A percentile compares a stretch with the other conserved stretches of the same genome.
Evolutionary conservation across 2,888 invertebrate genomes (phyloP).

Genomic region (Diplazon laetatorius): DNA sequence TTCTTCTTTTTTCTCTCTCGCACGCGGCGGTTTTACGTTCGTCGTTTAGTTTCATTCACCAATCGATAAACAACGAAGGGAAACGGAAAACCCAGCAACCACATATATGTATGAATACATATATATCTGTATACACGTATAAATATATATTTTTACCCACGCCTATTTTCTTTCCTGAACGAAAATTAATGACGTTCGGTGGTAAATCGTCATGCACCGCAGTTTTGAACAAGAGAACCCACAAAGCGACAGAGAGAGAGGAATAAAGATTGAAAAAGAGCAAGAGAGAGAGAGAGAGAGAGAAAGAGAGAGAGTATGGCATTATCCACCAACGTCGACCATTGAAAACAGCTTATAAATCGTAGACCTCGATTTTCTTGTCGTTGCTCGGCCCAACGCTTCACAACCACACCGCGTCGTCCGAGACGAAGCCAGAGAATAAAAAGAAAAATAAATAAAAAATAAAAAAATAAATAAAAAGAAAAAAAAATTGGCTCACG

Average conservation of each 20-base stretch:
- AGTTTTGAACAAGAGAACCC: conserved; percentile 10
- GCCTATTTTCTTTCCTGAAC: conserved; percentile 32
- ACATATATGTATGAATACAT: neutral
- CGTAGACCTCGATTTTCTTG: neutral
- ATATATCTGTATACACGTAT: no score
- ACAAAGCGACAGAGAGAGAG: no score
- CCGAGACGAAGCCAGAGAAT: conserved; percentile 28
- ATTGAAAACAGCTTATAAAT: conserved; percentile 11
- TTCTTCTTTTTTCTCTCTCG: conserved; percentile 27
- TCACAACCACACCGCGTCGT: conserved; percentile 10
- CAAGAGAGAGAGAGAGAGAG: no score
- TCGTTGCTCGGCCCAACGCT: conserved; percentile 22
- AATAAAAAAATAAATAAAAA: no score
- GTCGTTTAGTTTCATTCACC: conserved; percentile 35
- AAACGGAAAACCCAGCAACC: conserved; percentile 37
- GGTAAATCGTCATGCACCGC: neutral
- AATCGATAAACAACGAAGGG: conserved; percentile 56
- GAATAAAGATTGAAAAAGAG: no score
- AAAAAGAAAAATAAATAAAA: conserved; percentile 14
- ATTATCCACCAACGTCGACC: neutral
- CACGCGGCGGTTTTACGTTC: conserved; percentile 10
- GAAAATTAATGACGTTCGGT: neutral
- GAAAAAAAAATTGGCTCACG: conserved; percentile 21
- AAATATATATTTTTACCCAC: no score
- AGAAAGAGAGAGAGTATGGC: neutral